Conservation (phyloP, 2,113 vertebrate species). For the Mustela lutreola region DNA sequence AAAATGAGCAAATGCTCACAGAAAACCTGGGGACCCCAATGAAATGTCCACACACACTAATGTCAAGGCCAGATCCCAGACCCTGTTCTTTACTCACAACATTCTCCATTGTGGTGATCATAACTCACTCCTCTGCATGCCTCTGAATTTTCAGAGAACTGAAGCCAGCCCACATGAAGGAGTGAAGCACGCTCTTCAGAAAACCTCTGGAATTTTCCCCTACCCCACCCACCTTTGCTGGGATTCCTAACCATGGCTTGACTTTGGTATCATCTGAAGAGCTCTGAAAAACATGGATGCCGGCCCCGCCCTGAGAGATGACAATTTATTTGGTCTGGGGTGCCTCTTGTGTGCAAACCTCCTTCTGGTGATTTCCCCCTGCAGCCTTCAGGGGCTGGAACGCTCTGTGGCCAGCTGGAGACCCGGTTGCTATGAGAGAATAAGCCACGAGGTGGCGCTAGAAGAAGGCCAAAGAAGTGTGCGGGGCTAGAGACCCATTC, state of each 20-base stretch:
- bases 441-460: constrained; percentile 36
- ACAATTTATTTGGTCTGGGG: background rate
- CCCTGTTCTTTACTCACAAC: background rate
- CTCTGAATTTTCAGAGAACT: background rate
- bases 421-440: background rate
- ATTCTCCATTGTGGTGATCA: background rate
- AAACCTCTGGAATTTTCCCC: background rate
- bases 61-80: background rate
- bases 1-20: background rate
- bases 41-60: background rate
- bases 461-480: background rate
- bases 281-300: background rate
- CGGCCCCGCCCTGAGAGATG: background rate
- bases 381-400: background rate
- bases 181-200: background rate
- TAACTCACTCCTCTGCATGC: background rate
- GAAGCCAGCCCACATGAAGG: background rate
- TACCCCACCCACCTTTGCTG: background rate
- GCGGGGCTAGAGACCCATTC: fast-evolving
- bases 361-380: fast-evolving
- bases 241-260: background rate
- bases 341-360: background rate
- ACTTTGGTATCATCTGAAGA: background rate
- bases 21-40: background rate
- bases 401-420: background rate